Conservation (phyloP, 2,888 invertebrate species). For the Megastigmus dorsalis region DNA sequence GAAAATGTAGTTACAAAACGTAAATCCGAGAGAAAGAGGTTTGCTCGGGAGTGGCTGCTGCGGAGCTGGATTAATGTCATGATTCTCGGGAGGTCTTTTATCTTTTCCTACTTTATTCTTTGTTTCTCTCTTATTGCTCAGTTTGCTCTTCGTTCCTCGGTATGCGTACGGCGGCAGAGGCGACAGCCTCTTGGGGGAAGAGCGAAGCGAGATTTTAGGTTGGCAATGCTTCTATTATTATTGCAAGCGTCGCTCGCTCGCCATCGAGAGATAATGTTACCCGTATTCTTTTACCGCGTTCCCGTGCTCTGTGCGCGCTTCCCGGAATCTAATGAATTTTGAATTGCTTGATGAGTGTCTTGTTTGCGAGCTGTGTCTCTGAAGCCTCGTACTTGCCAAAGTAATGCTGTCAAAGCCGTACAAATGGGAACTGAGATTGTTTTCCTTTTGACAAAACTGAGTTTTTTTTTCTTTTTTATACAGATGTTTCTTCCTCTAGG, state of each 20-base stretch:
- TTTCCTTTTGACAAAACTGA: too few species aligned
- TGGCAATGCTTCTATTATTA: slow-evolving; percentile 2
- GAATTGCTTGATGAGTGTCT: too few species aligned
- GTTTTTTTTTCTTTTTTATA: too few species aligned
- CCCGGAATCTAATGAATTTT: background rate
- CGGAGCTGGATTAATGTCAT: slow-evolving; percentile 19
- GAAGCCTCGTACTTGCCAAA: too few species aligned
- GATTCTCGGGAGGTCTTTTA: background rate
- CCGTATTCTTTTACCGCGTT: too few species aligned
- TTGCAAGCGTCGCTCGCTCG: slow-evolving; percentile 23
- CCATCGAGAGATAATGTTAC: background rate
- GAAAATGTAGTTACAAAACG: background rate
- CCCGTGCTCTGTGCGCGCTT: too few species aligned
- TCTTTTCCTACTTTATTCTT: background rate
- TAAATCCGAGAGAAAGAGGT: background rate
- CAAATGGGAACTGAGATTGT: too few species aligned
- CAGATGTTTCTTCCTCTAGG: too few species aligned
- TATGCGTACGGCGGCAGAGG: too few species aligned
- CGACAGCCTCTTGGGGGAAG: background rate
- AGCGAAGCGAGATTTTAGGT: background rate
- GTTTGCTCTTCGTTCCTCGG: too few species aligned
- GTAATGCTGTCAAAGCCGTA: too few species aligned
- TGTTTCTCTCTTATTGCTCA: background rate
- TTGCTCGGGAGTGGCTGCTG: background rate
- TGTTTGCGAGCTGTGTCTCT: too few species aligned